Conservation (phyloP, 2,888 invertebrate genomes). For the Cacoxenus indagator region DNA sequence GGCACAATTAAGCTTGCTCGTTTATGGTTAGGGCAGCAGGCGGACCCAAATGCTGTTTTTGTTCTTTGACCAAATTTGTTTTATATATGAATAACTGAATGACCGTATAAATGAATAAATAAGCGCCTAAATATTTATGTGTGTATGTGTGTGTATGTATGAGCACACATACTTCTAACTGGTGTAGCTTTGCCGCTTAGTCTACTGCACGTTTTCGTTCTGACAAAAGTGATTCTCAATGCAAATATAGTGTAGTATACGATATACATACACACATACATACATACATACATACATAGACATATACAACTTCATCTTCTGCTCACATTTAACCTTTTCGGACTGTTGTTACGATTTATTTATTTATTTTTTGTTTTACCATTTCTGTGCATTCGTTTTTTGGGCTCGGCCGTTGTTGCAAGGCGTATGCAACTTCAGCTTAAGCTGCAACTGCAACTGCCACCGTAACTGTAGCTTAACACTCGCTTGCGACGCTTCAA, state of each 20-base stretch:
- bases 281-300: no score
- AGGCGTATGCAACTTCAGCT: no score
- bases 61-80: not conserved
- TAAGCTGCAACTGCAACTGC: not conserved
- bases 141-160: no score
- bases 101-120: not conserved
- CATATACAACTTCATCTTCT: not conserved
- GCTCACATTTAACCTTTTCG: slow-evolving; percentile 11
- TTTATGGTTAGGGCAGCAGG: not conserved
- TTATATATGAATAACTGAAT: not conserved
- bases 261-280: no score
- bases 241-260: no score
- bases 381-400: not conserved
- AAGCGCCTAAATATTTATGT: no score
- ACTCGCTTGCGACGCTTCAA: not conserved
- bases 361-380: no score
- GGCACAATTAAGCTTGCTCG: not conserved
- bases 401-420: not conserved
- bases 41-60: not conserved
- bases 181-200: no score
- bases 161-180: no score
- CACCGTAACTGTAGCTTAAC: not conserved
- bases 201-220: no score
- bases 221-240: no score
- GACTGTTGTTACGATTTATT: not conserved